phyloP scores from a whole-genome alignment of 1,140 invertebrate species.

The Oedothorax gibbosus region DNA sequence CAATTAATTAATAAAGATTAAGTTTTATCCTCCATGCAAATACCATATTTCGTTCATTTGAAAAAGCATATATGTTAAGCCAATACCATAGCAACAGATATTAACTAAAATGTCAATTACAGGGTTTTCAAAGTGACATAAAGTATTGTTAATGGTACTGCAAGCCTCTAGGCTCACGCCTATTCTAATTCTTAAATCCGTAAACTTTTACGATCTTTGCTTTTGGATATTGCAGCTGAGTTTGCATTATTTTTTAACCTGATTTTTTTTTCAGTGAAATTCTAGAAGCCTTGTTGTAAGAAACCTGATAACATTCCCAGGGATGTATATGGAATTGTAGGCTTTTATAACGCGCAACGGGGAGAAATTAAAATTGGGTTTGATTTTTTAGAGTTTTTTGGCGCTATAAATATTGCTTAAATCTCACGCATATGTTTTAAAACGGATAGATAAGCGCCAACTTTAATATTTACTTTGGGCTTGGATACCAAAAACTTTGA shows the following conservation, averaged over 20 bases:
- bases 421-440: too few species aligned
- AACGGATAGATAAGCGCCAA: too few species aligned
- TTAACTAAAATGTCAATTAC: not conserved
- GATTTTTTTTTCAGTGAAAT: not conserved
- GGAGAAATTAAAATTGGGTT: conserved; percentile 5
- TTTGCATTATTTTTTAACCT: conserved; percentile 45
- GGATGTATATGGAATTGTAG: not conserved
- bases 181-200: conserved; percentile 46
- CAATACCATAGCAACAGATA: too few species aligned
- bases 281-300: not conserved
- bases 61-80: too few species aligned
- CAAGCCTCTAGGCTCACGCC: conserved; percentile 51
- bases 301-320: not conserved
- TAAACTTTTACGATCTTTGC: conserved; percentile 50
- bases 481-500: too few species aligned
- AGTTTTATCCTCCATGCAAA: too few species aligned
- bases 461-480: too few species aligned
- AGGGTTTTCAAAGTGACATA: conserved; percentile 17
- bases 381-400: conserved; percentile 1
- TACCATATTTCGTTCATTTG: too few species aligned
- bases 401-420: not conserved
- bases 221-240: conserved; percentile 55
- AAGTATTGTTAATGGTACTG: conserved; percentile 53
- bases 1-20: too few species aligned
- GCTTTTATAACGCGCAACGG: not conserved